phyloP scores from a whole-genome alignment of 53 echinoderm and acorn worm species.

The Henricia sp. region DNA sequence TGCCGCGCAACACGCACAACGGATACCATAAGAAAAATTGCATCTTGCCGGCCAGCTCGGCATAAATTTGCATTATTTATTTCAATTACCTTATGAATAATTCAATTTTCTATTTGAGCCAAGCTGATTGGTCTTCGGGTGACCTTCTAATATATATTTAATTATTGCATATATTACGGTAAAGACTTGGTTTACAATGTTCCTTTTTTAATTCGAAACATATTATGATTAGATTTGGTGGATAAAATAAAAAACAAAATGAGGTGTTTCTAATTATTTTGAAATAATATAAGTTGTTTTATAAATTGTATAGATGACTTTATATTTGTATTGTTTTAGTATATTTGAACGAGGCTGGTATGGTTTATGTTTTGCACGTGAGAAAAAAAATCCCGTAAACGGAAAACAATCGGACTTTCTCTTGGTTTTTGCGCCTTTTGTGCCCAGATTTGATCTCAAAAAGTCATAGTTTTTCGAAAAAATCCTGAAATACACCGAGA shows the following conservation, averaged over 20 bases:
- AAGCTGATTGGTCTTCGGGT: conserved; percentile 17
- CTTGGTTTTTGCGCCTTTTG: conserved; percentile 24
- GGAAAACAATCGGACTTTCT: conserved; percentile 52
- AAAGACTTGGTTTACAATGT: neutral
- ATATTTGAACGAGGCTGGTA: conserved; percentile 39
- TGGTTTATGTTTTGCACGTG: conserved; percentile 43
- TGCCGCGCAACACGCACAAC: no score
- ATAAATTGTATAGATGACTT: neutral
- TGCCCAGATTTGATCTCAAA: neutral
- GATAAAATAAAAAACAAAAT: neutral
- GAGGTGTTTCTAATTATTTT: neutral
- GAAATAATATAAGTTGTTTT: neutral
- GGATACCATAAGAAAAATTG: no score
- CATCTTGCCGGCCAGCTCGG: no score
- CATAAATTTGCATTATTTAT: no score
- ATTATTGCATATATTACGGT: conserved; percentile 19
- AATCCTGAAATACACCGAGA: neutral
- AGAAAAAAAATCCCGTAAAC: conserved; percentile 39
- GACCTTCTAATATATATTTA: neutral
- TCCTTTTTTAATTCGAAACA: neutral
- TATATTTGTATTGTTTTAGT: neutral
- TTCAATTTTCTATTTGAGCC: neutral
- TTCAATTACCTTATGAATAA: conserved; percentile 24
- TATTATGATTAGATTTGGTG: neutral
- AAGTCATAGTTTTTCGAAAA: conserved; percentile 3